These are phyloP conservation scores for Pomatostomus ruficeps DNA, from an alignment of 2,113 vertebrate genomes.

Conservation along the genomic window DNA sequence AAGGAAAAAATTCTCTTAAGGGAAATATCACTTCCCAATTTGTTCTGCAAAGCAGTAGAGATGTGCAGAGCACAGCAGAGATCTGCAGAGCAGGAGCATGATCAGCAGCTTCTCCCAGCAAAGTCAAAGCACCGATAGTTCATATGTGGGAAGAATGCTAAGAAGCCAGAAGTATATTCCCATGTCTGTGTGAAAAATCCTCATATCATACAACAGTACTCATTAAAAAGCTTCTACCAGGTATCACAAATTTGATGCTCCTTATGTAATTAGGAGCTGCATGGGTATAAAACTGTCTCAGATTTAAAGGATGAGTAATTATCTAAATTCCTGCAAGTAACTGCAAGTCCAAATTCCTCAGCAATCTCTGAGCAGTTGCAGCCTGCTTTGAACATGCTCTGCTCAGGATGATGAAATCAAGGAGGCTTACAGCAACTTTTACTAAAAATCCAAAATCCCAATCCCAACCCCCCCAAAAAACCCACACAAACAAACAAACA, in stretches of 20 bases:
- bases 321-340: constrained; percentile 23
- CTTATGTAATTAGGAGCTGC: not conserved
- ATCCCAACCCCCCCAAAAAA: not conserved
- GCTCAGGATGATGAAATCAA: constrained; percentile 28
- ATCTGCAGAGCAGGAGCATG: not conserved
- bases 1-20: not conserved
- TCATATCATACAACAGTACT: not conserved
- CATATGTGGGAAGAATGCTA: not conserved
- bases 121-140: not conserved
- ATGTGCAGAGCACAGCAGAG: not conserved
- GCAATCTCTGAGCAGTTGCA: not conserved
- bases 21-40: not conserved
- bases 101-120: not conserved
- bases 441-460: not conserved
- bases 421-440: not conserved
- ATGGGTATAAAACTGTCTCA: not conserved
- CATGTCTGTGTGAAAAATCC: not conserved
- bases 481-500: not conserved
- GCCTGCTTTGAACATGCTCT: constrained; percentile 13
- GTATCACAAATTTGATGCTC: not conserved
- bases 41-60: not conserved
- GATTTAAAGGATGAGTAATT: not conserved
- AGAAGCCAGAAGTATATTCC: not conserved
- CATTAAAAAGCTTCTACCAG: not conserved
- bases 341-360: constrained; percentile 44